Conservation (phyloP, 2,888 invertebrate genomes). For the Eurois occulta region DNA sequence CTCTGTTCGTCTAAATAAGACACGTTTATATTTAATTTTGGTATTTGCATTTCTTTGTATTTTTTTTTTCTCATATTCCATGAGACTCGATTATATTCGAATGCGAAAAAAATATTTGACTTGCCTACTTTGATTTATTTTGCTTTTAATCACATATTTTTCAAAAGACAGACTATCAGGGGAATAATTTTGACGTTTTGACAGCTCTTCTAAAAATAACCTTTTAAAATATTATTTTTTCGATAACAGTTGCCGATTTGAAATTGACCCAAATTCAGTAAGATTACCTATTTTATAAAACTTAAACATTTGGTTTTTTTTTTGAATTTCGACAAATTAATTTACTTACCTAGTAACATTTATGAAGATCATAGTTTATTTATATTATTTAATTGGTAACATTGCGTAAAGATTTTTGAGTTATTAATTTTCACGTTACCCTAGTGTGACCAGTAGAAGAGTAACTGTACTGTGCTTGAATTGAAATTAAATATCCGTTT, state of each 20-base stretch:
- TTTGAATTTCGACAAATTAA: neutral
- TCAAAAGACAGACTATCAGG: constrained; percentile 23
- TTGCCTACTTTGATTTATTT: constrained; percentile 3
- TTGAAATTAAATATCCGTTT: neutral
- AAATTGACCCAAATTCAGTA: neutral
- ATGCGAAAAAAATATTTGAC: neutral
- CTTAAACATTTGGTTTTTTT: neutral
- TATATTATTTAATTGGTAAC: neutral
- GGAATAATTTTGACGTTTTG: constrained; percentile 42
- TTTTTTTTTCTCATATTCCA: neutral
- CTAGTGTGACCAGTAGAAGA: neutral
- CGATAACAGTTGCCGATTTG: neutral
- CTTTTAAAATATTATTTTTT: constrained; percentile 6
- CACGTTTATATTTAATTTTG: neutral
- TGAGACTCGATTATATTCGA: neutral
- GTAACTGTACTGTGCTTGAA: neutral
- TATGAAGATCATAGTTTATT: neutral
- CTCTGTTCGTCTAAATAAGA: neutral
- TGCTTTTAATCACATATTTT: constrained; percentile 1
- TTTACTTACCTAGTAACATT: neutral
- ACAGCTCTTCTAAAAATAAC: constrained; percentile 25
- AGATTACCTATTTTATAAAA: neutral
- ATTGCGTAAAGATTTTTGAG: neutral
- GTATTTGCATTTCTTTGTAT: neutral
- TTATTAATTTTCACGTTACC: neutral